Base-by-base conservation (phyloP, 2,888 invertebrate species). In the Busseola fusca region DNA sequence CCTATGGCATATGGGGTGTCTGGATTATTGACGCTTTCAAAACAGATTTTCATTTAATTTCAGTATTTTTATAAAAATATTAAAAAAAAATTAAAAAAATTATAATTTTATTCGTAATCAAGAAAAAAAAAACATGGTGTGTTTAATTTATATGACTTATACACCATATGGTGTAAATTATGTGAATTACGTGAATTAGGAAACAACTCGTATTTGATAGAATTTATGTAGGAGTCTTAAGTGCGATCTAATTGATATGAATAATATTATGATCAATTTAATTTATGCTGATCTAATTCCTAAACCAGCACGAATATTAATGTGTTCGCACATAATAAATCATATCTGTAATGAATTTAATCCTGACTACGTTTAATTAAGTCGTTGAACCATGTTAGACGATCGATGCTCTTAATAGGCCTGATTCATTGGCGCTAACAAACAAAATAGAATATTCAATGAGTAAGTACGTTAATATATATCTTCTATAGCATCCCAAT, bases 271-370 rank as follows among this genome's bases (percentile, higher is more conserved):
- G 21, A 30, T 63, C 18, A 45, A 74, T 74, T 56, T 60, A 56
- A 79, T 74, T 56, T 65, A 79, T 64, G 45, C 58, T 34, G 50
- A 42, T 54, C 34, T 14, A 27, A 56, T 59, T 68, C 80, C 54
- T 45, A 59, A 76, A 42, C 54, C 21, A 52, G 69, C n/a, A 40
- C 21, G n/a, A 40, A 54, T 30, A 65, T 62, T 63, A 30, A 58
- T 81, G 37, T 27, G 59, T 63, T 77, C 30, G 54, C 81, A 81
- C 72, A 65, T 71, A 37, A 66, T 77, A 56, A 71, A 78, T 77
- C 48, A 58, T 54, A 16, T 57, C n/a, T 50, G 1, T 52, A 30
- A 73, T 58, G 34, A 16, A 2, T 67, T 58, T 12, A 66, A 63
- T 66, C 14, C 50, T 64, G 58, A 64, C 78, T 58, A 34, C 4